Evolutionary conservation across 2,113 vertebrate species (phyloP), one percentile per base, ranked within the genome.

Genomic region (Dolichotis patagonum): DNA sequence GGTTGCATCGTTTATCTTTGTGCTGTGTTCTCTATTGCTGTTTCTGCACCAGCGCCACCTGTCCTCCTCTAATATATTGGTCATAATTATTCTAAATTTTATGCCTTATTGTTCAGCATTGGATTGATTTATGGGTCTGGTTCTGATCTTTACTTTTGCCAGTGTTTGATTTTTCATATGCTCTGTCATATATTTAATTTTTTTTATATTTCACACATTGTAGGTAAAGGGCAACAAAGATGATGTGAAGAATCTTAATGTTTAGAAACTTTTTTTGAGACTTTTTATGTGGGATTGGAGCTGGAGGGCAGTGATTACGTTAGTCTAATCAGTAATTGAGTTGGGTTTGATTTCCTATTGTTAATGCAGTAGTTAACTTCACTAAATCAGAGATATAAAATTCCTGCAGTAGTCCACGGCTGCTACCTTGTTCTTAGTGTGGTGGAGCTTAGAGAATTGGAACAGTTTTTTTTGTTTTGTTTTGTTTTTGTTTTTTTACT

Each of bases 1-100:
- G 71, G 60, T 35, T 60, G 73, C 97, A 56, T 97, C 98, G 85
- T 98, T 98, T 82, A 96, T 90, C 65, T 97, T 97, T 30, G 10
- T 1, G 0, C 7, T 71, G 49, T 69, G 63, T 3, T 96, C 96
- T 84, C 32, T 80, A 95, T 58, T 97, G 96, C 93, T 56, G 46
- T 73, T 98, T 97, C 89, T 93, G 89, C 38, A 71, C 90, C 5
- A 10, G 30, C 41, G 58, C 78, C 5, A 46, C 43, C 92, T 94
- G 84, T 35, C 85, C 54, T 54, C 8, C 43, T 73, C 62, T 41
- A 88, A 52, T 82, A 24, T 16, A 60, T 38, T 41, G 43, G 7
- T 88, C 41, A 71, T 49, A 71, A 82, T 88, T 86, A 67, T 93
- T 88, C 77, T 49, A 30, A 71, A 5, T 60, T 46, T 93, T 56